A percentile compares a stretch with the other conserved stretches of the same genome.
These are phyloP conservation scores for Caenorhabditis brenneri DNA, from an alignment of 1,140 invertebrate species.

Conservation along the genomic window DNA sequence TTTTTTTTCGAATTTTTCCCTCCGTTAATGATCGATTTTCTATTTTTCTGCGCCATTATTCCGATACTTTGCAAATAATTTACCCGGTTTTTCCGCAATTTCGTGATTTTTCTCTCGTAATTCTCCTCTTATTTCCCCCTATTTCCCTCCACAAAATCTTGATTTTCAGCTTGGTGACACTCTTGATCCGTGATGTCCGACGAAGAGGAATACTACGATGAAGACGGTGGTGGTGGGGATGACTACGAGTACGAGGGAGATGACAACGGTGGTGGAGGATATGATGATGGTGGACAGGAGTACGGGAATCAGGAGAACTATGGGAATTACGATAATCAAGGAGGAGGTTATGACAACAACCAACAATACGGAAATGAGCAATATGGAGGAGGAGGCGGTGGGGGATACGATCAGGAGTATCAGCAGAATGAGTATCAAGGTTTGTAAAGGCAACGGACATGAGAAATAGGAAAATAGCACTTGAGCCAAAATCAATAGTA, in stretches of 20 bases:
- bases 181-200: no score
- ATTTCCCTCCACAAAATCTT: no score
- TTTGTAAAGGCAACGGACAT: neutral
- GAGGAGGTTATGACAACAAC: no score
- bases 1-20: no score
- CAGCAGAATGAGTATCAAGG: neutral
- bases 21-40: no score
- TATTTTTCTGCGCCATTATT: no score
- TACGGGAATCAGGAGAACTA: constrained; percentile 33
- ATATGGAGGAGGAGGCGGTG: neutral
- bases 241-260: neutral
- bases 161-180: no score
- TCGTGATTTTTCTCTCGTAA: no score
- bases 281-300: neutral
- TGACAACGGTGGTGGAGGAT: neutral
- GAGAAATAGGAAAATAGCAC: neutral
- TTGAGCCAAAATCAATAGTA: no score
- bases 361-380: constrained; percentile 33
- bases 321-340: constrained; percentile 34
- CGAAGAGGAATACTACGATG: constrained; percentile 41
- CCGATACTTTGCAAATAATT: no score
- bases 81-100: no score
- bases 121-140: no score
- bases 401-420: constrained; percentile 12
- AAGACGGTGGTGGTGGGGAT: neutral